Conservation (phyloP, 2,113 vertebrate genomes). For the Anser brachyrhynchus region DNA sequence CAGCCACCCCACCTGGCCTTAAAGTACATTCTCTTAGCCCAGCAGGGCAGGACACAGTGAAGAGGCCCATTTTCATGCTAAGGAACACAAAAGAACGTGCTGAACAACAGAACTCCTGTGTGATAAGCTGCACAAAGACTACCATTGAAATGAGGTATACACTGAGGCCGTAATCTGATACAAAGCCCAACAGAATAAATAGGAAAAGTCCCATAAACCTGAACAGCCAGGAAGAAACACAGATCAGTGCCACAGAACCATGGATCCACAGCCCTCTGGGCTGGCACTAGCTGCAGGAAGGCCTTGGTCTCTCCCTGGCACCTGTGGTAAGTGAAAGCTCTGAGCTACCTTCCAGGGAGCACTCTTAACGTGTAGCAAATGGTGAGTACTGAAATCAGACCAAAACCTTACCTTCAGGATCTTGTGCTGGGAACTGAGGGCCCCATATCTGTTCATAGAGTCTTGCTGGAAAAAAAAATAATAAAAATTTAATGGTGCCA, state of each 20-base stretch:
- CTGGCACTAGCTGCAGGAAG: not conserved
- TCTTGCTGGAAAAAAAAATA: constrained; percentile 72
- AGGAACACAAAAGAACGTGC: not conserved
- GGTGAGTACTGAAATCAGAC: not conserved
- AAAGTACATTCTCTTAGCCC: not conserved
- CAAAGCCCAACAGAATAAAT: not conserved
- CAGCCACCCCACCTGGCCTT: not conserved
- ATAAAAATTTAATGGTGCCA: not conserved
- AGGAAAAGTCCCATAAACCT: not conserved
- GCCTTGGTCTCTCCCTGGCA: not conserved
- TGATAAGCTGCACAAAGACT: not conserved
- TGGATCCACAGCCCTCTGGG: not conserved
- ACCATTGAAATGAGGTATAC: not conserved
- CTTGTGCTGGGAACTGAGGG: constrained; percentile 77
- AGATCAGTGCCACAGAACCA: not conserved
- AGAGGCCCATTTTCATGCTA: not conserved
- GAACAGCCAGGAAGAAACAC: not conserved
- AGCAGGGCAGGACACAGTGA: not conserved
- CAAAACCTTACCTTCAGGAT: constrained; percentile 73
- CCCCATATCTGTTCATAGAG: constrained; percentile 78
- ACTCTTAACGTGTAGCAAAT: rapidly evolving
- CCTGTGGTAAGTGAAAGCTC: not conserved
- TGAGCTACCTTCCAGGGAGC: not conserved
- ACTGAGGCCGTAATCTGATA: not conserved
- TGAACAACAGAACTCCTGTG: not conserved